A percentile compares a stretch with the other conserved stretches of the same genome.
These are phyloP conservation scores for Hesperia comma DNA, from an alignment of 2,888 invertebrate species.

Conservation along the genomic window DNA sequence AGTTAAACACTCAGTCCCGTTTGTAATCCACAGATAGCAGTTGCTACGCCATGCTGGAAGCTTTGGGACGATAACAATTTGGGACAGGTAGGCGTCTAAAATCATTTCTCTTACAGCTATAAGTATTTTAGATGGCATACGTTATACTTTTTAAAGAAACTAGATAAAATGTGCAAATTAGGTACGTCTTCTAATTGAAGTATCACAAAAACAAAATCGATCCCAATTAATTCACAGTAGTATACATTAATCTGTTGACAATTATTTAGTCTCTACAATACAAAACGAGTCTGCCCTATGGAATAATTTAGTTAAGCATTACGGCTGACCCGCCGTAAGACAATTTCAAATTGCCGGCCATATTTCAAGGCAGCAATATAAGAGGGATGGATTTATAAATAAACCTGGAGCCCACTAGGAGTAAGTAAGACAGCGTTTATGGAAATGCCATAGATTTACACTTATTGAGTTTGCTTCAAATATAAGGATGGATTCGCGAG, in stretches of 20 bases:
- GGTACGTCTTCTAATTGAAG: too few relatives aligned
- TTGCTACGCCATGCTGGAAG: too few relatives aligned
- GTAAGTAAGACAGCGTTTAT: constrained; percentile 55
- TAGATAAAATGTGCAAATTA: too few relatives aligned
- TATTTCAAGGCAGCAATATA: constrained; percentile 56
- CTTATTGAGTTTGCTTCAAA: constrained; percentile 52
- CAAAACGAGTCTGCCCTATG: constrained; percentile 43
- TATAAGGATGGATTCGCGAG: constrained; percentile 13
- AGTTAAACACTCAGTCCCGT: too few relatives aligned
- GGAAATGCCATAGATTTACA: constrained; percentile 58
- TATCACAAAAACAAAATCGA: too few relatives aligned
- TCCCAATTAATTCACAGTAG: too few relatives aligned
- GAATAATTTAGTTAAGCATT: constrained; percentile 42
- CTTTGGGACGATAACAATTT: too few relatives aligned
- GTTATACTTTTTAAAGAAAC: too few relatives aligned
- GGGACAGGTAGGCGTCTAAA: too few relatives aligned
- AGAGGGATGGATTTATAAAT: constrained; percentile 56
- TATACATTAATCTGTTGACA: background rate
- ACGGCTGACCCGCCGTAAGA: constrained; percentile 51
- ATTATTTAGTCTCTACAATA: constrained; percentile 39
- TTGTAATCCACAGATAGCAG: too few relatives aligned
- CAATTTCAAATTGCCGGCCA: constrained; percentile 57
- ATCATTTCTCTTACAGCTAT: too few relatives aligned
- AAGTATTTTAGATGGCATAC: too few relatives aligned
- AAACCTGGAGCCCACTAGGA: constrained; percentile 48